phyloP scores from a whole-genome alignment of 1,140 invertebrate species.

The Melipona quadrifasciata region DNA sequence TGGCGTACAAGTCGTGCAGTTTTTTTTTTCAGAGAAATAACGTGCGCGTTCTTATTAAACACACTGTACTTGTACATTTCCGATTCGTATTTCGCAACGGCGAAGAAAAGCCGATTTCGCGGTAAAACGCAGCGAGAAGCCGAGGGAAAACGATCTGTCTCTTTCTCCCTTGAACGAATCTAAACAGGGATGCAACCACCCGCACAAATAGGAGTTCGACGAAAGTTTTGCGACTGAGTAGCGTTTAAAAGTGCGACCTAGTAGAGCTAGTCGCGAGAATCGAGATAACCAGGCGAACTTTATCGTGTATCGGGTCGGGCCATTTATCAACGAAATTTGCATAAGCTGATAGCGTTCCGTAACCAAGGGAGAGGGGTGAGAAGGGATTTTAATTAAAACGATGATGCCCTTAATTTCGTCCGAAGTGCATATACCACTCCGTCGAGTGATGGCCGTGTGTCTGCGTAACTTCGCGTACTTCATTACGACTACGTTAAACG shows the following conservation, averaged over 20 bases:
- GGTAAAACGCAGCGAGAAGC: neutral
- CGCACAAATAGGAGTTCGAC: neutral
- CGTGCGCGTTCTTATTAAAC: too few relatives aligned
- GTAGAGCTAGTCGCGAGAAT: constrained; percentile 40
- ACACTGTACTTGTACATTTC: neutral
- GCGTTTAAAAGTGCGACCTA: constrained; percentile 51
- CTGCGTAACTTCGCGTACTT: constrained; percentile 31
- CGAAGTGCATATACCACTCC: constrained; percentile 13
- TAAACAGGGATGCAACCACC: neutral
- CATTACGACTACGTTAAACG: constrained; percentile 21
- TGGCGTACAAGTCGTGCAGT: too few relatives aligned
- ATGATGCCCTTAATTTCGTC: constrained; percentile 62
- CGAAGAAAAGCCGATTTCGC: neutral
- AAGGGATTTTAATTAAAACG: constrained; percentile 63
- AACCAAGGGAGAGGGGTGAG: neutral
- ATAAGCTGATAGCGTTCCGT: constrained; percentile 57
- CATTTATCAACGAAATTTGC: constrained; percentile 63
- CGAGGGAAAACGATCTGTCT: neutral
- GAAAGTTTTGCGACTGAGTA: constrained; percentile 33
- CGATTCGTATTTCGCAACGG: neutral
- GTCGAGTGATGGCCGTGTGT: constrained; percentile 11
- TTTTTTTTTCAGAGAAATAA: too few relatives aligned
- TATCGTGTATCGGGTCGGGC: constrained; percentile 40
- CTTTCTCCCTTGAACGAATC: too few relatives aligned
- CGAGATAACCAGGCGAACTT: constrained; percentile 50